phyloP scores from a whole-genome alignment of 1,140 invertebrate species.

The Antheraea pernyi region DNA sequence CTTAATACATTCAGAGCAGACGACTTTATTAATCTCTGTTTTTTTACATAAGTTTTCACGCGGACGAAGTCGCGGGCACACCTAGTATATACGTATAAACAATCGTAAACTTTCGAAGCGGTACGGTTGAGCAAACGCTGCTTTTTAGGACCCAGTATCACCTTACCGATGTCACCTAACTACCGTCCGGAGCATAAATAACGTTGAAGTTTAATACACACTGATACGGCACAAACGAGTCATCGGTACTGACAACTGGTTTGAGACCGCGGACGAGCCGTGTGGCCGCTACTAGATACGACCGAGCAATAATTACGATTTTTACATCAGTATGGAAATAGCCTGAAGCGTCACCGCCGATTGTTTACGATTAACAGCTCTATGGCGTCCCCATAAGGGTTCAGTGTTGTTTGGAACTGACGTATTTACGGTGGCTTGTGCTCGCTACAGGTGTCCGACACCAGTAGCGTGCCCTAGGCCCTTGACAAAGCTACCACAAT shows the following conservation, averaged over 20 bases:
- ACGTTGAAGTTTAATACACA: background rate
- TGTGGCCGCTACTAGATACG: background rate
- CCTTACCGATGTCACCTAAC: slow-evolving; percentile 2
- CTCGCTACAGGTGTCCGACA: background rate
- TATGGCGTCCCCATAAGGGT: background rate
- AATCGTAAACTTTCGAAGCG: background rate
- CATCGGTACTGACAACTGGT: slow-evolving; percentile 1
- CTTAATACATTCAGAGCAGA: no score
- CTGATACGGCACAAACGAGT: slow-evolving; percentile 1
- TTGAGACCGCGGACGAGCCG: background rate
- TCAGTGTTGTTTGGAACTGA: background rate
- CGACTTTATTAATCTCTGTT: no score
- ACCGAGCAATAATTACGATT: background rate
- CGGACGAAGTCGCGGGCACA: no score
- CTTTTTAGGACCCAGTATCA: slow-evolving; percentile 2
- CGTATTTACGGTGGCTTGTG: background rate
- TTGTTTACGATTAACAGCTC: background rate
- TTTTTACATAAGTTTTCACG: no score
- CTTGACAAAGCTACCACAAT: background rate
- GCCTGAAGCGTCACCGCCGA: background rate
- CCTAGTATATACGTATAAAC: background rate
- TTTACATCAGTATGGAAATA: slow-evolving; percentile 1
- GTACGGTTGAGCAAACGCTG: no score
- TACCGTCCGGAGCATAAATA: background rate
- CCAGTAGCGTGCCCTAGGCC: background rate